These are phyloP conservation scores for Gouania willdenowi DNA, from an alignment of 2,797 vertebrate genomes.

Conservation along the genomic window DNA sequence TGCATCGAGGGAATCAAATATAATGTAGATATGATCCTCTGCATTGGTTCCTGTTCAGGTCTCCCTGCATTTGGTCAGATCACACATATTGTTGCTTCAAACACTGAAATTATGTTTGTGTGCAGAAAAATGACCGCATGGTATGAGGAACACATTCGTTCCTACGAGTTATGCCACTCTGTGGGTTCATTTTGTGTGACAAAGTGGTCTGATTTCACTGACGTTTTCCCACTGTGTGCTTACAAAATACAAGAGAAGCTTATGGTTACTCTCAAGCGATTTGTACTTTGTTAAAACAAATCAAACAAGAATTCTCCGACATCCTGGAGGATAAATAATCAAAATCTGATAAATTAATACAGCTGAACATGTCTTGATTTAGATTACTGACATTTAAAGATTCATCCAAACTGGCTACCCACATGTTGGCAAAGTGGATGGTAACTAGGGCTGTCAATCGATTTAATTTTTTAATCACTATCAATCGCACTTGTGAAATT, in stretches of 20 bases:
- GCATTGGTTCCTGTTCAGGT: constrained; percentile 6
- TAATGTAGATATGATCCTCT: not conserved
- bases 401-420: too few relatives aligned
- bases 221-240: not conserved
- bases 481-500: too few relatives aligned
- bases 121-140: not conserved
- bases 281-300: not conserved
- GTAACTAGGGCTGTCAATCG: too few relatives aligned
- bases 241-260: not conserved
- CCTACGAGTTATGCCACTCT: not conserved
- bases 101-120: not conserved
- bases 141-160: not conserved
- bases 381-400: too few relatives aligned
- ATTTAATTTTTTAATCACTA: too few relatives aligned
- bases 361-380: too few relatives aligned
- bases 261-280: not conserved
- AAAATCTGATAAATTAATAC: too few relatives aligned
- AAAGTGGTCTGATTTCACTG: not conserved
- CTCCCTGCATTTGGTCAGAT: constrained; percentile 23
- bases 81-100: not conserved
- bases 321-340: too few relatives aligned
- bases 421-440: too few relatives aligned
- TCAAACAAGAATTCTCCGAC: too few relatives aligned
- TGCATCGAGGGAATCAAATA: constrained; percentile 3
- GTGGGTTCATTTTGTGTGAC: not conserved